Evolutionary conservation across 2,113 vertebrate genomes (phyloP), one percentile per base, ranked within the genome.

Genomic region (Neodontobutis hainanensis): DNA sequence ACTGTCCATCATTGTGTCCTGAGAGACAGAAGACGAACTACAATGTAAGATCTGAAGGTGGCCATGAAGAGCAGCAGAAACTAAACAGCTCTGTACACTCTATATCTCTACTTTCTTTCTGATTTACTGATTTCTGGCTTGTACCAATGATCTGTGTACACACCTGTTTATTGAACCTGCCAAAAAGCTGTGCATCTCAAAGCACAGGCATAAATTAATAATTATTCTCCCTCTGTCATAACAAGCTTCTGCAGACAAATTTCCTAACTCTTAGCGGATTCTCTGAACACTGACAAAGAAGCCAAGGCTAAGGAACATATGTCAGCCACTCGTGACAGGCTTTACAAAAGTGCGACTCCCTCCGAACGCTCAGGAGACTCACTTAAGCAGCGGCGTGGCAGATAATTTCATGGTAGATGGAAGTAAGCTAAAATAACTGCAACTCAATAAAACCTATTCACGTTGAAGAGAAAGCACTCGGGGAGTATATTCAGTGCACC

Each of bases 341-440:
- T 53, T 2, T 15, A 47, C 34, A 45, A 59, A 40, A 52, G 47
- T 38, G 15, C 44, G 4, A 16, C 10, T 62, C 42, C 6, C n/a
- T 61, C 64, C 12, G 10, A 59, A 16, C 14, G 8, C n/a, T 14
- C 27, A 66, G 27, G 7, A 5, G 64, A 74, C 11, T 49, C 38
- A 46, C 11, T 45, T 48, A 49, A 50, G 3, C 3, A 36, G 6
- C 27, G 55, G 32, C 45, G 8, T 34, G 50, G 46, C 34, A 63
- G 64, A 47, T 52, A 0, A 58, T 52, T 62, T 63, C 15, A 72
- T 43, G 34, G 58, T 48, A 35, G 42, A 43, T 53, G 47, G 47
- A 59, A 32, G 35, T 43, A 58, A 43, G 46, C n/a, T 11, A 36
- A 60, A 62, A 63, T 35, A 68, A 56, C 51, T 15, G 7, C 16